Evolutionary conservation across 2,888 invertebrate species (phyloP).

Genomic region (Bedellia somnulentella): DNA sequence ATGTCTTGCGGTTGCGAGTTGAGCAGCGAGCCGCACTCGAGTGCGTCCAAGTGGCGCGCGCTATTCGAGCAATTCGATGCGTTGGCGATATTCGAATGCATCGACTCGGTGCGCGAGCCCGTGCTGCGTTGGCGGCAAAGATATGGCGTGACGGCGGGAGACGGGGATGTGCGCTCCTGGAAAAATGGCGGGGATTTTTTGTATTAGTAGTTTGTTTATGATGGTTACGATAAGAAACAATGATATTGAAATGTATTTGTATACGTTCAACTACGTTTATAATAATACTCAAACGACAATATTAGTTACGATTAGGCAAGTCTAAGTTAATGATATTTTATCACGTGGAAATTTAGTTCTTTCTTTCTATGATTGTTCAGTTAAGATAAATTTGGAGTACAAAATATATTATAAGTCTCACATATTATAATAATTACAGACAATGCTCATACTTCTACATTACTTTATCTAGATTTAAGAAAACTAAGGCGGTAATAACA

Average conservation of each 20-base stretch:
- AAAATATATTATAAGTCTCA: no score
- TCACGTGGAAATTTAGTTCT: no score
- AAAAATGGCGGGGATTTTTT: slow-evolving; percentile 10
- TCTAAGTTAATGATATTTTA: no score
- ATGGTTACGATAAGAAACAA: no score
- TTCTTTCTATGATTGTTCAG: no score
- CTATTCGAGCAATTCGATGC: slow-evolving; percentile 17
- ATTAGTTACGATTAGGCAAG: background rate
- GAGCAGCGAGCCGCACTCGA: slow-evolving; percentile 49
- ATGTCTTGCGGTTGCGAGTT: no score
- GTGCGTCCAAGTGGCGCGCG: slow-evolving; percentile 39
- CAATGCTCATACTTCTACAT: no score
- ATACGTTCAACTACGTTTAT: no score
- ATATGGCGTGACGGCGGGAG: slow-evolving; percentile 79
- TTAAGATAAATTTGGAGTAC: no score
- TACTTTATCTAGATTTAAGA: background rate
- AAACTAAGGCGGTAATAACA: background rate
- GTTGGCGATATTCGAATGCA: slow-evolving; percentile 28
- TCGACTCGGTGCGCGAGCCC: slow-evolving; percentile 54
- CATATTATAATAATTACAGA: no score
- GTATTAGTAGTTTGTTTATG: no score
- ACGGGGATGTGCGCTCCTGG: slow-evolving; percentile 63
- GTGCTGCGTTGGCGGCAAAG: slow-evolving; percentile 78
- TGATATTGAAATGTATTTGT: no score
- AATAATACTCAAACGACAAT: background rate